Conservation (phyloP, 2,888 invertebrate species). For the Lepidocyrtoides sp. region DNA sequence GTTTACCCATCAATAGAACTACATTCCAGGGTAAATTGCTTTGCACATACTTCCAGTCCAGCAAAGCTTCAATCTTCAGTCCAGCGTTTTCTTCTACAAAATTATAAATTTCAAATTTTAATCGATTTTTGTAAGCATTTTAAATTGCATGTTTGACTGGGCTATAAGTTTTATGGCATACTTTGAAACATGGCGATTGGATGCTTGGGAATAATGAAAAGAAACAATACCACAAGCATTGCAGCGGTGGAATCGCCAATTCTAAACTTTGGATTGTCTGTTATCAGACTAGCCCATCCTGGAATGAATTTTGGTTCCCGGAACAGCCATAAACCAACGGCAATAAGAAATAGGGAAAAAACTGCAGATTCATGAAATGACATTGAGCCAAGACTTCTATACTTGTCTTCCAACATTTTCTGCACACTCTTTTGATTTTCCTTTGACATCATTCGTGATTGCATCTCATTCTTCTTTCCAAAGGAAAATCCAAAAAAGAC, state of each 20-base stretch:
- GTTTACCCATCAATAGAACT: slow-evolving; percentile 82
- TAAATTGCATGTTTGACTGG: too few relatives aligned
- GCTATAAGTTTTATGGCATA: neutral
- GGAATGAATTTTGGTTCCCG: slow-evolving; percentile 94
- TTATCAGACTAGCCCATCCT: slow-evolving; percentile 94
- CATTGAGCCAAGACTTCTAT: slow-evolving; percentile 91
- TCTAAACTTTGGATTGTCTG: slow-evolving; percentile 88
- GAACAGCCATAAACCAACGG: slow-evolving; percentile 96
- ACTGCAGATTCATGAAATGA: slow-evolving; percentile 92
- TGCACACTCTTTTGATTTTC: slow-evolving; percentile 86
- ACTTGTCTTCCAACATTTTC: slow-evolving; percentile 87
- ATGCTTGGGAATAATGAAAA: slow-evolving; percentile 81
- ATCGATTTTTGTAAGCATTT: too few relatives aligned
- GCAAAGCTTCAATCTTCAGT: slow-evolving; percentile 65
- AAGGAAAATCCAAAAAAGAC: slow-evolving; percentile 82
- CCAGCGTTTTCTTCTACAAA: slow-evolving; percentile 60
- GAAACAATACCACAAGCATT: slow-evolving; percentile 77
- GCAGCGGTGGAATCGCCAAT: slow-evolving; percentile 85
- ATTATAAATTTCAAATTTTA: too few relatives aligned
- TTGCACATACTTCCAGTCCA: slow-evolving; percentile 82
- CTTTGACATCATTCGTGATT: slow-evolving; percentile 58
- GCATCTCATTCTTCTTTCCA: slow-evolving; percentile 68
- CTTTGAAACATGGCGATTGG: slow-evolving; percentile 54
- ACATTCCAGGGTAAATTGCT: slow-evolving; percentile 77
- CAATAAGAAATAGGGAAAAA: slow-evolving; percentile 91